These are phyloP conservation scores for Lacerta viridis DNA, from an alignment of 2,797 vertebrate species.

Conservation along the genomic window DNA sequence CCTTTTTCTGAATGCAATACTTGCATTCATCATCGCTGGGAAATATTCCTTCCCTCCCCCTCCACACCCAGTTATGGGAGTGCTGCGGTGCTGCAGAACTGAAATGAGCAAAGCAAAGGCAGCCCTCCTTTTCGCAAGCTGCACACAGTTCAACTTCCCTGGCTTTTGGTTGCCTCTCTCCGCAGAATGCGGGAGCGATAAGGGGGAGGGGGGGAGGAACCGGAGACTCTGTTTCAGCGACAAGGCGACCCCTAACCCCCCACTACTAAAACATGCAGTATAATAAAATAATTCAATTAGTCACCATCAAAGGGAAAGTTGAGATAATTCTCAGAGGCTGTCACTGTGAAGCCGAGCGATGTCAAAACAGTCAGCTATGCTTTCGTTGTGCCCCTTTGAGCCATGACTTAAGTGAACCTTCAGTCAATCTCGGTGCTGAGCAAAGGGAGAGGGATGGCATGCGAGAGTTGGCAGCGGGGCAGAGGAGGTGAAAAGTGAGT, in stretches of 20 bases:
- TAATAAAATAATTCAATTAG: conserved; percentile 39
- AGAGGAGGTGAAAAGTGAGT: not conserved
- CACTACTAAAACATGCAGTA: conserved; percentile 4
- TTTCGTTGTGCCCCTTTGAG: conserved; percentile 30
- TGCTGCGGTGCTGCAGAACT: not conserved
- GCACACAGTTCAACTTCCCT: not conserved
- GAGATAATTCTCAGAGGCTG: conserved; percentile 29
- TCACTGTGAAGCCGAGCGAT: conserved; percentile 37
- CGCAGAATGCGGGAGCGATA: not conserved
- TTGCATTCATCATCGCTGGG: too few relatives aligned
- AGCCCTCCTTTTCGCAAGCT: not conserved
- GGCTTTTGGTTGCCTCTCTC: not conserved
- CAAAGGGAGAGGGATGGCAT: conserved; percentile 1
- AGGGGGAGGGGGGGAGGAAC: not conserved
- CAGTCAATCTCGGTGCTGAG: conserved; percentile 36
- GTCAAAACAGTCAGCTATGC: conserved; percentile 31
- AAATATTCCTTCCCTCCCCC: not conserved
- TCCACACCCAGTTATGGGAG: not conserved
- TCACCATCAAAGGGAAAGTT: conserved; percentile 27
- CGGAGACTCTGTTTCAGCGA: conserved; percentile 5
- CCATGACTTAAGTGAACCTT: conserved; percentile 58
- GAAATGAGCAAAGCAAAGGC: not conserved
- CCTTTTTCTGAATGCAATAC: not conserved
- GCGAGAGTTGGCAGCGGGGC: not conserved
- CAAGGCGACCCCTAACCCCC: not conserved